Evolutionary conservation across 2,797 vertebrate genomes (phyloP).

Genomic region (Sebastes taczanowskii): DNA sequence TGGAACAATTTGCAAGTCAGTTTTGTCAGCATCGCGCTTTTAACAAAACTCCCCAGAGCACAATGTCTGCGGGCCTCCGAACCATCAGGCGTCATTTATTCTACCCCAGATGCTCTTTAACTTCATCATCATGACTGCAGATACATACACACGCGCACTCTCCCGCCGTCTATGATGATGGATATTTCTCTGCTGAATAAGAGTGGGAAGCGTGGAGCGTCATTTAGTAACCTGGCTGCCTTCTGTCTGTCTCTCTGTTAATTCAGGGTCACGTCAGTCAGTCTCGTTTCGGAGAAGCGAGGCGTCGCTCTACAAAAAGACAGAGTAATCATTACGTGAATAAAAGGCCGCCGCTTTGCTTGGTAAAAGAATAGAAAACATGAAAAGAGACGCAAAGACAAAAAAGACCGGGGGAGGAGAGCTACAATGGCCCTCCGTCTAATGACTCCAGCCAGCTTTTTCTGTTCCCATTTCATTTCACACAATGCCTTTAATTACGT

Average conservation of each 20-base stretch:
- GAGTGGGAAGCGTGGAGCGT: slow-evolving; percentile 5
- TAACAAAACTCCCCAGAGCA: slow-evolving; percentile 46
- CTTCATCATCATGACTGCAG: slow-evolving; percentile 35
- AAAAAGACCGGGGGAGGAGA: slow-evolving; percentile 49
- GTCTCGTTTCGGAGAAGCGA: slow-evolving; percentile 24
- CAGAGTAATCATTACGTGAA: slow-evolving; percentile 60
- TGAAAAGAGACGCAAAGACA: slow-evolving; percentile 58
- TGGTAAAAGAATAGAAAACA: slow-evolving; percentile 58
- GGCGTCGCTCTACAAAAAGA: slow-evolving; percentile 36
- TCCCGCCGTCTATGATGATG: slow-evolving; percentile 38
- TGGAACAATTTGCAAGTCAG: slow-evolving; percentile 61
- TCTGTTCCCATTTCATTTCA: slow-evolving; percentile 55
- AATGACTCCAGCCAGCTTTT: slow-evolving; percentile 52
- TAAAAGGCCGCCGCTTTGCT: slow-evolving; percentile 42
- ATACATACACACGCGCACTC: slow-evolving; percentile 4
- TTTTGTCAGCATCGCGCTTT: slow-evolving; percentile 39
- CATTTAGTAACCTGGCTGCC: slow-evolving; percentile 26
- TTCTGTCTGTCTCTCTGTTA: slow-evolving; percentile 44
- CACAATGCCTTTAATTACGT: slow-evolving; percentile 69
- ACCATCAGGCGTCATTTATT: slow-evolving; percentile 47
- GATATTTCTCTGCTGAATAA: slow-evolving; percentile 31
- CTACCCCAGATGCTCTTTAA: slow-evolving; percentile 60
- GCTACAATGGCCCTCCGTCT: slow-evolving; percentile 40
- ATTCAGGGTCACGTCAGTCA: slow-evolving; percentile 72
- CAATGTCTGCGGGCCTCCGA: slow-evolving; percentile 15